Evolutionary conservation across 2,888 invertebrate genomes (phyloP).

Genomic region (Drosophila quasianomalipes): DNA sequence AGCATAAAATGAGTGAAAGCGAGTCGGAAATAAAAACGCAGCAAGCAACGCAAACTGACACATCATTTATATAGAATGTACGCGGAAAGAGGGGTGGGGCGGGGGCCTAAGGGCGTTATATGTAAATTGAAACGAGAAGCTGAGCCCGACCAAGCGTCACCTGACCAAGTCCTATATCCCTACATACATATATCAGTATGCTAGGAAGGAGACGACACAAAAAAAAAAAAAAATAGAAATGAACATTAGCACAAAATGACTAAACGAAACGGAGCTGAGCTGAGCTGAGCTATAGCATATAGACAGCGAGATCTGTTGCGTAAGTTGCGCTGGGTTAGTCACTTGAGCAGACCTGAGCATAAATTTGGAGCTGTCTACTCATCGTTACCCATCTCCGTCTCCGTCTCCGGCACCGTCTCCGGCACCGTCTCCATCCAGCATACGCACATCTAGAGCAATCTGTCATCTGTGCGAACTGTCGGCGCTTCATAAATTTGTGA

Average conservation of each 20-base stretch:
- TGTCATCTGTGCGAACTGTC: constrained; percentile 69
- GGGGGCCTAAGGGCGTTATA: constrained; percentile 44
- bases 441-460: constrained; percentile 58
- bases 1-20: constrained; percentile 76
- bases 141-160: constrained; percentile 46
- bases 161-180: constrained; percentile 54
- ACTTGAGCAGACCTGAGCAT: constrained; percentile 26
- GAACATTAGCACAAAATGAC: constrained; percentile 67
- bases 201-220: neutral
- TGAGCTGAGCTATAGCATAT: neutral
- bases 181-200: constrained; percentile 22
- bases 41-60: constrained; percentile 79
- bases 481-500: constrained; percentile 79
- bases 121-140: constrained; percentile 79
- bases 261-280: constrained; percentile 38
- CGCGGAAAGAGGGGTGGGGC: neutral
- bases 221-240: constrained; percentile 31
- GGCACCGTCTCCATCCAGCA: neutral
- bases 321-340: constrained; percentile 37
- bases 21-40: constrained; percentile 74
- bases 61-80: constrained; percentile 75
- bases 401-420: neutral
- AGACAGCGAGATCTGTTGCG: constrained; percentile 44
- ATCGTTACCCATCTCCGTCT: neutral
- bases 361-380: constrained; percentile 16